Base-by-base conservation (phyloP, 2,797 vertebrate species). In the Acrossocheilus wenchowensis region DNA sequence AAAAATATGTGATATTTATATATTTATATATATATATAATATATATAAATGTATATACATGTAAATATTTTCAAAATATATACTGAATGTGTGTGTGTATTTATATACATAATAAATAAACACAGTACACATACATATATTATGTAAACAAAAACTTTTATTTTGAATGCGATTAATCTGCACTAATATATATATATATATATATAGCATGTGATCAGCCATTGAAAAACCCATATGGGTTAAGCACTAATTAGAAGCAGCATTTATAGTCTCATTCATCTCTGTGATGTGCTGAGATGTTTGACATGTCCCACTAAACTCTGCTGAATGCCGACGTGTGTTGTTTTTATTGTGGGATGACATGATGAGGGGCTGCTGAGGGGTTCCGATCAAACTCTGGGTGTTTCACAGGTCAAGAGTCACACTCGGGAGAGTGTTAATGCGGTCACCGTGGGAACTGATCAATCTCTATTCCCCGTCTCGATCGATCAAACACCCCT, bases 401-500 rank as follows among this genome's bases (percentile, higher is more conserved):
- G 93, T 92, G 93, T 78, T 91, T 93, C 69, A 57, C 85, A 89
- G 95, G 96, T 97, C 96, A 98, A 91, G 95, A 97, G 96, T 97
- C 96, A 92, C 85, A 66, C 93, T 94, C 92, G 93, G 90, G 93
- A 95, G 95, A 96, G 96, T 92, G 94, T 97, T 97, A 96, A 97
- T 96, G 96, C 75, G 91, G 95, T 97, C 95, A 93, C 93, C 93
- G 94, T 95, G 93, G 97, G 95, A 95, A 93, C 93, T 95, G 93
- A 97, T 98, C 97, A 97, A 96, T 98, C 96, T 95, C 94, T 92
- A 94, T 95, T 93, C 96, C 93, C 95, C 94, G 89, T 92, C 92
- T 83, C 60, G 93, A 98, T 97, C 92, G 96, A 98, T 97, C 94
- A 84, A 87, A 92, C 75, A 57, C 84, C 87, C 92, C 93, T 92